Percentiles rank a stretch among this genome's conserved stretches.
Conservation (phyloP, 2,888 invertebrate genomes). For the Calliphora vomitoria region DNA sequence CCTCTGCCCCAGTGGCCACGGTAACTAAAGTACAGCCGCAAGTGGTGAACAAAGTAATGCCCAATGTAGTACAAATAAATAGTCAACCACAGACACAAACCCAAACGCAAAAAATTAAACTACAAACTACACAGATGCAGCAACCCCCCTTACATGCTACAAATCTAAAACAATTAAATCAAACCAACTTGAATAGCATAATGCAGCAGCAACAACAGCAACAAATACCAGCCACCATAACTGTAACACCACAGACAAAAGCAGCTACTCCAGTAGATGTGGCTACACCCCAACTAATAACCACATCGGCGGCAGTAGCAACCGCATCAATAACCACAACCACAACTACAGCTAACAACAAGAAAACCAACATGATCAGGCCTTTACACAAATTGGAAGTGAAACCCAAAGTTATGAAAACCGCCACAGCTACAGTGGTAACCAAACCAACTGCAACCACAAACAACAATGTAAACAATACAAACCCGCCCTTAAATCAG, state of each 20-base stretch:
- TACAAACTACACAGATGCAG: constrained; percentile 32
- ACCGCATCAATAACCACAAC: background rate
- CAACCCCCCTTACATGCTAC: constrained; percentile 53
- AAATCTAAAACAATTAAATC: constrained; percentile 4
- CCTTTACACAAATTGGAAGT: constrained; percentile 82
- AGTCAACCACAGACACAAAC: constrained; percentile 59
- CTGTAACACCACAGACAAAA: constrained; percentile 51
- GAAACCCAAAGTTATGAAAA: constrained; percentile 81
- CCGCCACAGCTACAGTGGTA: constrained; percentile 69
- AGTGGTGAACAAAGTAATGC: constrained; percentile 81
- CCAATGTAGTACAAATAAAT: constrained; percentile 76
- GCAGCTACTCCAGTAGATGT: constrained; percentile 47
- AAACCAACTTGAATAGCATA: background rate
- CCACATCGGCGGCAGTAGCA: constrained; percentile 18
- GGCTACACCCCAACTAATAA: background rate
- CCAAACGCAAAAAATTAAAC: constrained; percentile 73
- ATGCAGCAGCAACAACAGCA: constrained; percentile 13
- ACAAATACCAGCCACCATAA: constrained; percentile 12
- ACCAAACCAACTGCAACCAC: constrained; percentile 69
- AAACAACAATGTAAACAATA: constrained; percentile 65
- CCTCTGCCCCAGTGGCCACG: constrained; percentile 75
- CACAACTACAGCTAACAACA: constrained; percentile 26
- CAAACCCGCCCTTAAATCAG: constrained; percentile 53
- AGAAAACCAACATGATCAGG: constrained; percentile 81
- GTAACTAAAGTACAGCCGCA: constrained; percentile 80